Evolutionary conservation across 1,140 invertebrate genomes (phyloP).

Genomic region (Apis dorsata): DNA sequence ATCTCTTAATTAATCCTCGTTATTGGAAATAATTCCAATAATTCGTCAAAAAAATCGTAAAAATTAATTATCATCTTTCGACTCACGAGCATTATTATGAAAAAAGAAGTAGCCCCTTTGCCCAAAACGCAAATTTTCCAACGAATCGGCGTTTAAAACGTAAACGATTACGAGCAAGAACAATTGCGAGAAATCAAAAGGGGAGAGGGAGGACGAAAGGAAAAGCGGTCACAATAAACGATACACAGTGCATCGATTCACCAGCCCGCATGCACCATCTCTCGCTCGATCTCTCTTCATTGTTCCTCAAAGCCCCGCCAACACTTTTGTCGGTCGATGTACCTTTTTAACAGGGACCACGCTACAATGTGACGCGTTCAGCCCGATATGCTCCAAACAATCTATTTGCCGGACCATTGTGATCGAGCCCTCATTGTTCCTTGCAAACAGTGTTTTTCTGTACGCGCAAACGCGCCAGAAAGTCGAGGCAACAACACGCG

Average conservation of each 20-base stretch:
- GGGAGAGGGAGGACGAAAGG: background rate
- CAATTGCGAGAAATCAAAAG: background rate
- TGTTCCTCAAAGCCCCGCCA: conserved; percentile 36
- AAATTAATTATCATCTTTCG: too few species aligned
- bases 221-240: background rate
- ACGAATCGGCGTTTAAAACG: background rate
- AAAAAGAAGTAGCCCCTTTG: too few species aligned
- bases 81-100: too few species aligned
- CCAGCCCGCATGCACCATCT: background rate
- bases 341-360: conserved; percentile 52
- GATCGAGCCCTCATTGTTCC: conserved; percentile 71
- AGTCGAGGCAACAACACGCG: background rate
- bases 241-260: background rate
- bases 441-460: conserved; percentile 64
- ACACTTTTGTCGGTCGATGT: conserved; percentile 53
- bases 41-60: too few species aligned
- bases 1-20: too few species aligned
- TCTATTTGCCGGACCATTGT: conserved; percentile 73
- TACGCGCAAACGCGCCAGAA: conserved; percentile 48
- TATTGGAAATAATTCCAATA: too few species aligned
- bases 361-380: conserved; percentile 57
- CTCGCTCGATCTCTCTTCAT: conserved; percentile 19
- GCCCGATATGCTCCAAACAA: conserved; percentile 68
- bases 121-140: background rate
- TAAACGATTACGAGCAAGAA: background rate